Conservation (phyloP, 2,888 invertebrate genomes). For the Phasia obesa region DNA sequence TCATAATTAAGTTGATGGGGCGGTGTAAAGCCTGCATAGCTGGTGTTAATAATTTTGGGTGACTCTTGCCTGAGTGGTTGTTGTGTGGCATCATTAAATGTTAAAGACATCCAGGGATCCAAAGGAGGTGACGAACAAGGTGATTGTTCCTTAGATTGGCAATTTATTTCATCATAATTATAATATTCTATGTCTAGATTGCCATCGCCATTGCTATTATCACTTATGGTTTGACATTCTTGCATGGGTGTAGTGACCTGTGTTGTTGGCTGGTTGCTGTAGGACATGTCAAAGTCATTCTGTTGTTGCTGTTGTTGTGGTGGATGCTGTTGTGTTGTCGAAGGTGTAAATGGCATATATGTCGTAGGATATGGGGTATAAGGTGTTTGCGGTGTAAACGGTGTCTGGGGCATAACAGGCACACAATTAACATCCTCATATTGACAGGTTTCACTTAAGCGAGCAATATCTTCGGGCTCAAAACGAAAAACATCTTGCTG, state of each 20-base stretch:
- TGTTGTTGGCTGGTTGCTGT: constrained; percentile 26
- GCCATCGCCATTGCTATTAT: constrained; percentile 25
- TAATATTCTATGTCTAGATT: constrained; percentile 81
- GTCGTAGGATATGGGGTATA: constrained; percentile 72
- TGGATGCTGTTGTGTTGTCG: constrained; percentile 7
- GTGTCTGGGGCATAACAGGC: constrained; percentile 69
- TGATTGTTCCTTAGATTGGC: constrained; percentile 82
- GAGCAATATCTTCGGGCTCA: constrained; percentile 82
- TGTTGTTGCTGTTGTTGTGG: constrained; percentile 42
- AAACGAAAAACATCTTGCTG: constrained; percentile 81
- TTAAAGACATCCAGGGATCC: constrained; percentile 82
- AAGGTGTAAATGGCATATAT: constrained; percentile 61
- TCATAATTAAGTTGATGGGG: constrained; percentile 60
- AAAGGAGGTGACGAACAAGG: constrained; percentile 82
- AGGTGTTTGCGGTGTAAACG: constrained; percentile 74
- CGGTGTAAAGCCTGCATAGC: constrained; percentile 61
- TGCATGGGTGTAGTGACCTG: constrained; percentile 2
- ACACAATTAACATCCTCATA: constrained; percentile 65
- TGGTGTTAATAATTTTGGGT: constrained; percentile 76
- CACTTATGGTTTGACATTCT: constrained; percentile 8
- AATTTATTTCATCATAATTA: constrained; percentile 83
- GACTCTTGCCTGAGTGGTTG: constrained; percentile 71
- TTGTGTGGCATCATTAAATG: constrained; percentile 73
- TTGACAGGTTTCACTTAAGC: constrained; percentile 75
- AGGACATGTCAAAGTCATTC: constrained; percentile 37